phyloP scores from a whole-genome alignment of 2,888 invertebrate genomes.

The Cactoblastis cactorum region DNA sequence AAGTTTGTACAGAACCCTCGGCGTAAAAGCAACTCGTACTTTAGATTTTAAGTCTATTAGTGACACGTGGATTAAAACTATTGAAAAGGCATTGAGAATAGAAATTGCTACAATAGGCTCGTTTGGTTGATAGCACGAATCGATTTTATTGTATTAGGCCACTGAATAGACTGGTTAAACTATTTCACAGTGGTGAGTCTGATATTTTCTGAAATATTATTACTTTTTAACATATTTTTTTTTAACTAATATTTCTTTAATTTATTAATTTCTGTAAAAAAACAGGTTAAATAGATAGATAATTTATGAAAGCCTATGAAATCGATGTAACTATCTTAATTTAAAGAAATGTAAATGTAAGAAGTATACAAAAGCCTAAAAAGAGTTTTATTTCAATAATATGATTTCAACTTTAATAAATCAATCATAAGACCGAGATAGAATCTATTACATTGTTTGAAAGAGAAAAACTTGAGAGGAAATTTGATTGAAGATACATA shows the following conservation, averaged over 20 bases:
- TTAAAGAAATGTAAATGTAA: too few species aligned
- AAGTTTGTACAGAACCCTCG: too few species aligned
- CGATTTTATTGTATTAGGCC: conserved; percentile 47
- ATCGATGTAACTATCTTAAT: too few species aligned
- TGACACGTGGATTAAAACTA: conserved; percentile 27
- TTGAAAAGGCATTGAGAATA: conserved; percentile 30
- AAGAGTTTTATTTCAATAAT: neutral
- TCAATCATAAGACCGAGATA: neutral
- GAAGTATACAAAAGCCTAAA: neutral
- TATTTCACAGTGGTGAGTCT: too few species aligned
- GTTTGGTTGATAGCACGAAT: conserved; percentile 50
- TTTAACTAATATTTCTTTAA: too few species aligned
- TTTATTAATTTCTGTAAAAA: too few species aligned
- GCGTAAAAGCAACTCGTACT: too few species aligned
- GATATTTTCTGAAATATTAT: too few species aligned
- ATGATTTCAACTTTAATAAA: neutral
- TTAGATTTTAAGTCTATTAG: conserved; percentile 11
- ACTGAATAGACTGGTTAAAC: conserved; percentile 4
- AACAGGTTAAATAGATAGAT: too few species aligned
- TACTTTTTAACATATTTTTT: too few species aligned
- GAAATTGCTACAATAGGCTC: conserved; percentile 50
- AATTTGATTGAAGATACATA: neutral
- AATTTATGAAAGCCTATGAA: too few species aligned
- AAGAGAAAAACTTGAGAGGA: neutral
- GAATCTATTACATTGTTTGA: neutral